Evolutionary conservation across 2,113 vertebrate species (phyloP).

Genomic region (Thoracochromis brauschi): DNA sequence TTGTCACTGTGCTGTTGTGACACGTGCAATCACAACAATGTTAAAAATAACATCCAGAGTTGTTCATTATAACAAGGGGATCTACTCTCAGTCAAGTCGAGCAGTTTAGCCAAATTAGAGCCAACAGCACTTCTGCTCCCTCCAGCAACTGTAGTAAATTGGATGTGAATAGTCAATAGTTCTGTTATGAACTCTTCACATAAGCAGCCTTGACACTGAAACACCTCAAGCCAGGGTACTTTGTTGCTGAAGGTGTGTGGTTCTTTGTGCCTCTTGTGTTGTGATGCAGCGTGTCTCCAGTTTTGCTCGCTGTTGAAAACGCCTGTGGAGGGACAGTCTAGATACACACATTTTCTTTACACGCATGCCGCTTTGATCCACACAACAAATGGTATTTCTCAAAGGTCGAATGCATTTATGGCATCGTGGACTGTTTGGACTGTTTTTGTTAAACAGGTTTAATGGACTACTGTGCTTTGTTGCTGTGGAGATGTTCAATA

Average conservation of each 20-base stretch:
- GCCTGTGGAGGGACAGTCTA: neutral
- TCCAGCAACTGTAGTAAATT: neutral
- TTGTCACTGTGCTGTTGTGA: neutral
- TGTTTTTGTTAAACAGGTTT: neutral
- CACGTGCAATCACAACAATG: neutral
- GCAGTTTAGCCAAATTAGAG: neutral
- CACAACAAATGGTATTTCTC: neutral
- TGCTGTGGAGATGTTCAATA: slow-evolving; percentile 26
- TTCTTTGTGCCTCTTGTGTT: neutral
- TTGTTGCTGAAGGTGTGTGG: neutral
- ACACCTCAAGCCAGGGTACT: neutral
- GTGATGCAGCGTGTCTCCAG: neutral
- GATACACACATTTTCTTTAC: neutral
- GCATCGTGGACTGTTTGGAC: neutral
- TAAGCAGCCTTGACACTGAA: neutral
- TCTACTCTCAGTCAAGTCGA: neutral
- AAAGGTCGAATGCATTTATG: neutral
- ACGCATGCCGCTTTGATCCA: neutral
- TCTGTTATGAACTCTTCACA: neutral
- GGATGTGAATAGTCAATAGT: neutral
- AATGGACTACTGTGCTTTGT: slow-evolving; percentile 34
- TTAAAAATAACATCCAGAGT: neutral
- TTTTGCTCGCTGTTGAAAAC: neutral
- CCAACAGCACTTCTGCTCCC: neutral
- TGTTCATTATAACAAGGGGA: neutral